Conservation (phyloP, 2,888 invertebrate genomes). For the Drosophila anomalata region DNA sequence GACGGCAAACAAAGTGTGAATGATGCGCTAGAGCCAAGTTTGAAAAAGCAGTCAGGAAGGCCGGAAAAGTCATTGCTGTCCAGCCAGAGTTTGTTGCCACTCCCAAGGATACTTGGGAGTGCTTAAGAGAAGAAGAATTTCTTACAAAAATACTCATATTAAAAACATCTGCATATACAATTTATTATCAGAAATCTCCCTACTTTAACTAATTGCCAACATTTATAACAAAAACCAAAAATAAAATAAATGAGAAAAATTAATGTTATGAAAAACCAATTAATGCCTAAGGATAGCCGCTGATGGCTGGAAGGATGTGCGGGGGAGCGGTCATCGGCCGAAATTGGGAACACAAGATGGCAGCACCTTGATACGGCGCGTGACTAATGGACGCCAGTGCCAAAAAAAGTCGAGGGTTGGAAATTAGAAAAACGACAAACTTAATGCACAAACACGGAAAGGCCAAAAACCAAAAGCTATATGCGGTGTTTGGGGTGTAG, state of each 20-base stretch:
- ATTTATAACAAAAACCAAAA: constrained; percentile 44
- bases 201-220: constrained; percentile 28
- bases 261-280: constrained; percentile 60
- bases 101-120: background rate
- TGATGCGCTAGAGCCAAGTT: constrained; percentile 56
- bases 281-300: constrained; percentile 40
- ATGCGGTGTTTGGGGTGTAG: constrained; percentile 9
- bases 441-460: constrained; percentile 57
- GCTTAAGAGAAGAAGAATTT: background rate
- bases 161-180: background rate
- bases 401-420: constrained; percentile 50
- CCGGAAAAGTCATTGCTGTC: constrained; percentile 19
- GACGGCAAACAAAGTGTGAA: constrained; percentile 64
- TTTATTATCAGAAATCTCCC: no score
- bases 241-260: constrained; percentile 34
- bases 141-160: background rate
- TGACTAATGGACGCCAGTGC: constrained; percentile 64
- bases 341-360: constrained; percentile 60
- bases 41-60: constrained; percentile 17
- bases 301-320: background rate
- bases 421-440: constrained; percentile 55
- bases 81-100: constrained; percentile 16
- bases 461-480: constrained; percentile 11
- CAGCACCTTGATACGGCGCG: constrained; percentile 71
- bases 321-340: constrained; percentile 52